Conservation (phyloP, 2,888 invertebrate genomes). For the Nomada fucata region DNA sequence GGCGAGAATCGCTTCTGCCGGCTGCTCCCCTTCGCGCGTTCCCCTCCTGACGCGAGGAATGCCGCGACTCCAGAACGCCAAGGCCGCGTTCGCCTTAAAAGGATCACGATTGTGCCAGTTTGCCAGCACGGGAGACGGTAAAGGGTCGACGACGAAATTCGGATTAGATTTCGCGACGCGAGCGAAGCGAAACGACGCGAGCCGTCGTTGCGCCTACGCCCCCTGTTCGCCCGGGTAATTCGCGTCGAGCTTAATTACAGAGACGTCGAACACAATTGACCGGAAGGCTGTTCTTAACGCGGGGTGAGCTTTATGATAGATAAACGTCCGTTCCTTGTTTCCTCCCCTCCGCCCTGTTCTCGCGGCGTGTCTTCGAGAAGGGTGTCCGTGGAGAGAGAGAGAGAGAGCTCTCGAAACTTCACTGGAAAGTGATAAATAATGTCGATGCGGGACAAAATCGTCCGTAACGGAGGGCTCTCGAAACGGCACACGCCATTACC, state of each 20-base stretch:
- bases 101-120: neutral
- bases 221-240: neutral
- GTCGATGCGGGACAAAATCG: conserved; percentile 77
- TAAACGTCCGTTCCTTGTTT: conserved; percentile 60
- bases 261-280: conserved; percentile 53
- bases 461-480: conserved; percentile 78
- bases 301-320: conserved; percentile 54
- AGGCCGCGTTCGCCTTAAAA: neutral
- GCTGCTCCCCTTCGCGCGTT: neutral
- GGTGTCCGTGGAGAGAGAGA: conserved; percentile 2
- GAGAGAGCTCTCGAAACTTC: conserved; percentile 56
- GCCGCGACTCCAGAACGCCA: neutral
- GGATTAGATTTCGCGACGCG: neutral
- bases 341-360: conserved; percentile 30
- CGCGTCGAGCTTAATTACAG: conserved; percentile 41
- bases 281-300: conserved; percentile 56
- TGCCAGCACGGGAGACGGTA: neutral
- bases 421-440: conserved; percentile 77
- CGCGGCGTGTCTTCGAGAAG: conserved; percentile 22
- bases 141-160: neutral
- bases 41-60: neutral
- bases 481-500: conserved; percentile 81
- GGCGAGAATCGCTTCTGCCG: neutral
- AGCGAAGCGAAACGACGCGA: neutral
- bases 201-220: neutral